Evolutionary conservation across 2,113 vertebrate species (phyloP), one percentile per base, ranked within the genome.

Genomic region (Symphodus melops): DNA sequence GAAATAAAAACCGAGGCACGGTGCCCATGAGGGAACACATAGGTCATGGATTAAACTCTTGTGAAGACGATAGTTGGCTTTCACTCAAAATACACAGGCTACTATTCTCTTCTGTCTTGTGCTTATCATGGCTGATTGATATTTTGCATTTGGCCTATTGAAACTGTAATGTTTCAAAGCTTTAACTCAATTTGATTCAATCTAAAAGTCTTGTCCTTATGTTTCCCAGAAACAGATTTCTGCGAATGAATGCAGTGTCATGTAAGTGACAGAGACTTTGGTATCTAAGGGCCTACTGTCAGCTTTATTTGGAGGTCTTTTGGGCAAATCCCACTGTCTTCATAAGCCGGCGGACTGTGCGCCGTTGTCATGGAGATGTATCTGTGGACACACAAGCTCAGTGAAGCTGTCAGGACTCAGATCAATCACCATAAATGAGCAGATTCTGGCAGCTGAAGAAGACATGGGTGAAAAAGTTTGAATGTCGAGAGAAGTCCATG

Each of bases 351-450:
- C 54, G n/a, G 51, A 72, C 37, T 56, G 42, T 28, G 17, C 55
- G 41, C 28, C 49, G 81, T 79, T 75, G 56, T 56, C 74, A 72
- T 48, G 54, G 74, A 71, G 65, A 71, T 20, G 9, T 57, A 55
- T 67, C 49, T 56, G n/a, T 39, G 52, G 9, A 48, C 54, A 25
- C 9, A 13, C 48, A 58, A 58, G 16, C 44, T 57, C 7, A 14
- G 54, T 12, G 12, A 14, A 12, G 20, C 19, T 16, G 33, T 62
- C 9, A 49, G 28, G 48, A 53, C 28, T 49, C 42, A 51, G 46
- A 65, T 57, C 53, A 25, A 44, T 42, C 41, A 33, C 33, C 52
- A 2, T 11, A 28, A 52, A 49, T 14, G 39, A 56, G 39, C 17
- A 20, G 36, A 25, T 20, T 62, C 25, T 5, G 5, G 37, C 23